Base-by-base conservation (phyloP, 2,797 vertebrate genomes). In the Brotula barbata region DNA sequence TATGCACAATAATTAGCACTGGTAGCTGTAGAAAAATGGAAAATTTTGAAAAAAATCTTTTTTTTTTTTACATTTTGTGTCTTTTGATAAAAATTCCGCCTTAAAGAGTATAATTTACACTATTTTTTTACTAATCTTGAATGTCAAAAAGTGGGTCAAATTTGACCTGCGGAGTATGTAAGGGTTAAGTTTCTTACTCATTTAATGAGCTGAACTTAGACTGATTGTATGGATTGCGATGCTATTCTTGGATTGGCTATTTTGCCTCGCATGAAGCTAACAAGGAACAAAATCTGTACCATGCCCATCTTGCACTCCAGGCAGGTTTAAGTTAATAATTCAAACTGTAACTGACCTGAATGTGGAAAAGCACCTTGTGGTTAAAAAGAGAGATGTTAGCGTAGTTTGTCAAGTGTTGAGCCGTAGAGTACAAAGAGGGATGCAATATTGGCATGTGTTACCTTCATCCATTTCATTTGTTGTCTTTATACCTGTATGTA, bases 401-500 rank as follows among this genome's bases (percentile, higher is more conserved):
- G 45, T 63, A 60, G 78, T 65, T 71, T 21, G 25, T 28, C 4
- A 64, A 77, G 37, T 55, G 44, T 58, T 68, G 48, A 60, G 71
- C 56, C 58, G 71, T 59, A 51, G 22, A 75, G 71, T 77, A 74
- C 79, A 84, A 78, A 74, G 19, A 68, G 34, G 47, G 64, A 71
- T 83, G 72, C 69, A 77, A 60, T 73, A 64, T 62, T 68, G 74
- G 74, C 73, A 68, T 77, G 64, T 82, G 60, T 73, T 72, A 51
- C 64, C 57, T 78, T 73, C 41, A 21, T 78, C 75, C 79, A 64
- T 87, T 83, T 87, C 69, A 87, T 80, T 80, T 82, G 68, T 73
- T 85, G 68, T 76, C 75, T 89, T 88, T 89, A 82, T 83, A 86
- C 78, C 43, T 87, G 80, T 82, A 74, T 89, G 80, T 87, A 84